A percentile compares a stretch with the other conserved stretches of the same genome.
These are phyloP conservation scores for Vultur gryphus DNA, from an alignment of 2,797 vertebrate genomes.

Conservation along the genomic window DNA sequence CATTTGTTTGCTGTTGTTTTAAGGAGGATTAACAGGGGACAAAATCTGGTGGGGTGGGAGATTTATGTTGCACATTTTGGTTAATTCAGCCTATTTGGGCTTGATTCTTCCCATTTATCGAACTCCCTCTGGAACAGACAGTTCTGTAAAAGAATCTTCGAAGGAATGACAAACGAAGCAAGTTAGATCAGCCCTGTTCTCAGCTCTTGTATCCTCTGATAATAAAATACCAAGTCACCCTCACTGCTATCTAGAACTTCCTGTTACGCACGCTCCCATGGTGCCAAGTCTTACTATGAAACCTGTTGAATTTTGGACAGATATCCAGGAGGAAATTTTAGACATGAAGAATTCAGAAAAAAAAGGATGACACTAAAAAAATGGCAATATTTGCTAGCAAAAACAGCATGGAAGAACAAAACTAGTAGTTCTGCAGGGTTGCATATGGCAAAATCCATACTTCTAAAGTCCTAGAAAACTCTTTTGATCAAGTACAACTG, in stretches of 20 bases:
- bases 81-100: background rate
- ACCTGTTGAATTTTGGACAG: background rate
- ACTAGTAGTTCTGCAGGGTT: background rate
- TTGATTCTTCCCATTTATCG: background rate
- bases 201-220: background rate
- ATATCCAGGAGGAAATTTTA: background rate
- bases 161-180: background rate
- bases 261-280: accelerated
- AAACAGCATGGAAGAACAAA: background rate
- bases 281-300: background rate
- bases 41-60: background rate
- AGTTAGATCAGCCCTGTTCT: background rate
- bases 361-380: background rate
- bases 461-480: background rate
- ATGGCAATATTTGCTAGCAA: background rate
- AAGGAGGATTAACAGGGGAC: background rate
- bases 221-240: background rate
- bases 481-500: background rate
- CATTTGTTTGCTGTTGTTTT: background rate
- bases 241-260: background rate
- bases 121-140: background rate
- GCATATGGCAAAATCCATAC: background rate
- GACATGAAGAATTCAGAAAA: background rate
- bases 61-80: accelerated
- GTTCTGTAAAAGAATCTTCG: background rate